Evolutionary conservation across 2,113 vertebrate species (phyloP).

Genomic region (Ceuthmochares aereus): DNA sequence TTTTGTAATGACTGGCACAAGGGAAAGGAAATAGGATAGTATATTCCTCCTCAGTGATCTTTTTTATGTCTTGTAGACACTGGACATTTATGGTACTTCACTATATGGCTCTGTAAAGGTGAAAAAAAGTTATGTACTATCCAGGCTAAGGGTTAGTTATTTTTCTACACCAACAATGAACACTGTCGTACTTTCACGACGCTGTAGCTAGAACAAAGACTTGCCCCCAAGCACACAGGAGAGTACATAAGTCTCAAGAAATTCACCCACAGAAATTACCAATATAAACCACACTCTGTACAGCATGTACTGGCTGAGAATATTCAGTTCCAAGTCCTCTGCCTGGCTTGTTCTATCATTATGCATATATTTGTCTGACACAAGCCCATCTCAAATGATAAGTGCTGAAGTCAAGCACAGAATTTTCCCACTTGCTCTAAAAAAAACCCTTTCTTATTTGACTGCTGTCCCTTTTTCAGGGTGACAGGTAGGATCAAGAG

Average conservation of each 20-base stretch:
- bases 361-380: background rate
- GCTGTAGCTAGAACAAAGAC: background rate
- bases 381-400: background rate
- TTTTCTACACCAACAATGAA: background rate
- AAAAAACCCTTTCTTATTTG: background rate
- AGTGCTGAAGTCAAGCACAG: background rate
- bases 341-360: accelerated
- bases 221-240: background rate
- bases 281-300: background rate
- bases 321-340: background rate
- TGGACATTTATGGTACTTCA: background rate
- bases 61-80: background rate
- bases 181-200: no score
- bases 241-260: background rate
- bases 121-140: background rate
- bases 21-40: background rate
- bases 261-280: background rate
- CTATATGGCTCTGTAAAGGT: background rate
- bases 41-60: background rate
- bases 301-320: background rate
- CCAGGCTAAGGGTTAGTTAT: background rate
- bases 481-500: background rate
- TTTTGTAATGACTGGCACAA: background rate
- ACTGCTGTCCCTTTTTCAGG: background rate
- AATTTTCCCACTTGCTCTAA: background rate